Conservation (phyloP, 2,113 vertebrate species). For the Tylochromis polylepis region DNA sequence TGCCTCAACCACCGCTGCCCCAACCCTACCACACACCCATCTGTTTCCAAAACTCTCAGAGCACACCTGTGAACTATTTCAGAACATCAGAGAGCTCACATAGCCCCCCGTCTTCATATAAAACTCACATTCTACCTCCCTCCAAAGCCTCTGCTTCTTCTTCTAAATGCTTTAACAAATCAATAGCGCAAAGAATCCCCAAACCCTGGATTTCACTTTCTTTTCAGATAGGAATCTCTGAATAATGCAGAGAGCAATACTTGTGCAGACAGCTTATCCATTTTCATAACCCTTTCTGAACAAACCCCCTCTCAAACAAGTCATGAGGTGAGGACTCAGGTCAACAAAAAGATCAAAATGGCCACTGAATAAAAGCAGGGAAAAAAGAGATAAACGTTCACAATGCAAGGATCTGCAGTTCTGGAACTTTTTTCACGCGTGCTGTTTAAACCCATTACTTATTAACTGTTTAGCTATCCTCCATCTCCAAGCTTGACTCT, state of each 20-base stretch:
- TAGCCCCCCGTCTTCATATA: constrained; percentile 31
- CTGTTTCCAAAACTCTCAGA: constrained; percentile 54
- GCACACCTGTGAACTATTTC: constrained; percentile 74
- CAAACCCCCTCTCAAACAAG: constrained; percentile 12
- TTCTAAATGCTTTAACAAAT: constrained; percentile 55
- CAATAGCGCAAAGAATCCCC: constrained; percentile 37
- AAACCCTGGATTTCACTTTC: constrained; percentile 31
- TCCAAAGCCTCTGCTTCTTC: constrained; percentile 30
- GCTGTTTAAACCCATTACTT: constrained; percentile 8
- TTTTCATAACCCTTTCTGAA: constrained; percentile 40
- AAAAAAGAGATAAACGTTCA: constrained; percentile 4
- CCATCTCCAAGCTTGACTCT: not conserved
- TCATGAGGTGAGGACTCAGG: constrained; percentile 2
- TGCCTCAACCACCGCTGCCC: constrained; percentile 14
- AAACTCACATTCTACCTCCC: constrained; percentile 27
- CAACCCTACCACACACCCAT: constrained; percentile 4
- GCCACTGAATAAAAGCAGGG: not conserved
- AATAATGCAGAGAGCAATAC: constrained; percentile 52
- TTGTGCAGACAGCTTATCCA: constrained; percentile 38
- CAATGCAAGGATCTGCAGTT: not conserved
- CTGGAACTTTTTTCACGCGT: not conserved
- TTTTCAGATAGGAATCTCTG: constrained; percentile 19
- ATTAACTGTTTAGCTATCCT: not conserved
- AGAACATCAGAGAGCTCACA: constrained; percentile 52
- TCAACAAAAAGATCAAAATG: constrained; percentile 26